Percentiles rank a stretch among this genome's conserved stretches.
phyloP scores from a whole-genome alignment of 2,888 invertebrate genomes.

The Argyra leucocephala region DNA sequence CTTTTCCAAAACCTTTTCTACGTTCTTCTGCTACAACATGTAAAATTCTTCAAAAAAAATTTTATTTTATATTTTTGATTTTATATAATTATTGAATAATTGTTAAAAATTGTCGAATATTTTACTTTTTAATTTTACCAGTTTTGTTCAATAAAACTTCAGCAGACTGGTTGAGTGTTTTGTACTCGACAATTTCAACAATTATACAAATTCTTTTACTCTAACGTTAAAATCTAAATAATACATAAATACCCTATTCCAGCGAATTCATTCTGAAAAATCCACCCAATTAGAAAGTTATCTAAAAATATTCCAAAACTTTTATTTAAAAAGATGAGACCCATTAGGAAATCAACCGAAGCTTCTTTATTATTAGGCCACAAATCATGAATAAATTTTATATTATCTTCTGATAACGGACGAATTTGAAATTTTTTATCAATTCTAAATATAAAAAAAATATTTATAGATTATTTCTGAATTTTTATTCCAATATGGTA shows the following conservation, averaged over 20 bases:
- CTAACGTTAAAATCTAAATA: not conserved
- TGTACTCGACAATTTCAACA: too few species aligned
- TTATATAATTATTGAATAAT: too few species aligned
- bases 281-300: conserved; percentile 32
- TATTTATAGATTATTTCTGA: not conserved
- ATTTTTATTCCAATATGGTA: not conserved
- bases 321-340: conserved; percentile 29
- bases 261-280: conserved; percentile 37
- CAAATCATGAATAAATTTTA: conserved; percentile 25
- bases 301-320: conserved; percentile 30
- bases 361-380: conserved; percentile 36
- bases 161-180: too few species aligned
- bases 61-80: too few species aligned
- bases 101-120: too few species aligned
- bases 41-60: conserved; percentile 28
- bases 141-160: too few species aligned
- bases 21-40: conserved; percentile 32
- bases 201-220: not conserved
- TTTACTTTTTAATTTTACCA: too few species aligned
- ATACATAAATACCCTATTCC: conserved; percentile 31
- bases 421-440: not conserved
- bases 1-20: conserved; percentile 32
- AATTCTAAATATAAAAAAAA: conserved; percentile 22
- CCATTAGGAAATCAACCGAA: conserved; percentile 30
- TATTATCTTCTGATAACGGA: not conserved